These are phyloP conservation scores for Halichoeres trimaculatus DNA, from an alignment of 2,113 vertebrate genomes.

Conservation along the genomic window DNA sequence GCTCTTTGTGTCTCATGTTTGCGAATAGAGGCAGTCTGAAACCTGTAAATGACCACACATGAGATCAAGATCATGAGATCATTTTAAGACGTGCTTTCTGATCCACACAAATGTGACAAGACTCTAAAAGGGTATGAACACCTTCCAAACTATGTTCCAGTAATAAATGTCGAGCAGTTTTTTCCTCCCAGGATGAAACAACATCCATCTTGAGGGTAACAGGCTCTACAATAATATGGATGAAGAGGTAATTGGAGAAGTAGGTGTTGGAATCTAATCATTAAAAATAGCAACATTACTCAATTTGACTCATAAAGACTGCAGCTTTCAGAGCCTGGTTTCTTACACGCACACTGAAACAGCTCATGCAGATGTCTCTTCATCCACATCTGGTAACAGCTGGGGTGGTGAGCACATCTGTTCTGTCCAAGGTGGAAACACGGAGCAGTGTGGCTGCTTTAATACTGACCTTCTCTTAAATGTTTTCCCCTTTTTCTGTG, in stretches of 20 bases:
- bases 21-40: conserved; percentile 48
- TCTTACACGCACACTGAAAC: conserved; percentile 16
- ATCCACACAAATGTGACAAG: conserved; percentile 45
- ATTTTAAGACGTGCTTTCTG: conserved; percentile 56
- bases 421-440: conserved; percentile 67
- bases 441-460: conserved; percentile 50
- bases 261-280: conserved; percentile 44
- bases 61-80: conserved; percentile 43
- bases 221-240: conserved; percentile 39
- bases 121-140: conserved; percentile 46
- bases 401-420: conserved; percentile 78
- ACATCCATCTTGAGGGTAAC: conserved; percentile 31
- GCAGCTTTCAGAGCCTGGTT: conserved; percentile 8
- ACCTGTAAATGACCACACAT: conserved; percentile 27
- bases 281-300: conserved; percentile 47
- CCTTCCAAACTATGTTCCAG: conserved; percentile 58
- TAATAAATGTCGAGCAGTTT: conserved; percentile 56
- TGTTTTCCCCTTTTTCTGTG: conserved; percentile 48
- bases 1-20: conserved; percentile 5
- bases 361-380: conserved; percentile 72
- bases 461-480: conserved; percentile 64
- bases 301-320: conserved; percentile 37
- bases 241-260: conserved; percentile 20
- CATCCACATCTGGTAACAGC: conserved; percentile 78
- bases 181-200: conserved; percentile 43